phyloP scores from a whole-genome alignment of 2,113 vertebrate genomes.

The Cranoglanis bouderius region DNA sequence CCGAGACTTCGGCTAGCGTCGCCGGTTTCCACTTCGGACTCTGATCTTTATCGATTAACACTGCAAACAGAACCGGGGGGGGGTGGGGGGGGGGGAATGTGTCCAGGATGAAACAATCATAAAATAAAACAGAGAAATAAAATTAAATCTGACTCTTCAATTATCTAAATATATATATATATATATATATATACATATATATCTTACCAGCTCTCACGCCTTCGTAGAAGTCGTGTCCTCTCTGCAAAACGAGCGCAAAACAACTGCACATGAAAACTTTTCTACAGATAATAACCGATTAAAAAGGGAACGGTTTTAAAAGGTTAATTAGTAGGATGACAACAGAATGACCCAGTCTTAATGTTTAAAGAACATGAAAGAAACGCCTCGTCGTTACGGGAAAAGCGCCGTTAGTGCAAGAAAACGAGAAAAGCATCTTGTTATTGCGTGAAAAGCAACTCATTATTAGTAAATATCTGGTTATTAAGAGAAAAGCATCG shows the following conservation, averaged over 20 bases:
- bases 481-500: background rate
- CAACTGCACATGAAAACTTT: background rate
- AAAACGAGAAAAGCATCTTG: background rate
- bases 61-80: conserved; percentile 65
- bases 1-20: conserved; percentile 79
- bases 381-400: background rate
- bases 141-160: background rate
- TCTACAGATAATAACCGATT: background rate
- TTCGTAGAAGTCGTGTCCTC: conserved; percentile 88
- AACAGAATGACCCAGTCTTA: background rate
- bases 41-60: conserved; percentile 91
- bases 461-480: background rate
- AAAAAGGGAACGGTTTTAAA: background rate
- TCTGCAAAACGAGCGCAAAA: conserved; percentile 73
- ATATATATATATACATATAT: too few species aligned
- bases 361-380: background rate
- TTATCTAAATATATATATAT: background rate
- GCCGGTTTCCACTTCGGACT: conserved; percentile 87
- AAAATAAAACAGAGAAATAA: background rate
- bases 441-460: background rate
- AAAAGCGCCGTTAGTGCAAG: background rate
- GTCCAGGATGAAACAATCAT: background rate
- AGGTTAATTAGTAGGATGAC: background rate
- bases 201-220: conserved; percentile 89
- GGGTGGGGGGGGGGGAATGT: too few species aligned